phyloP scores from a whole-genome alignment of 2,797 vertebrate genomes.

The Gallirallus australis region DNA sequence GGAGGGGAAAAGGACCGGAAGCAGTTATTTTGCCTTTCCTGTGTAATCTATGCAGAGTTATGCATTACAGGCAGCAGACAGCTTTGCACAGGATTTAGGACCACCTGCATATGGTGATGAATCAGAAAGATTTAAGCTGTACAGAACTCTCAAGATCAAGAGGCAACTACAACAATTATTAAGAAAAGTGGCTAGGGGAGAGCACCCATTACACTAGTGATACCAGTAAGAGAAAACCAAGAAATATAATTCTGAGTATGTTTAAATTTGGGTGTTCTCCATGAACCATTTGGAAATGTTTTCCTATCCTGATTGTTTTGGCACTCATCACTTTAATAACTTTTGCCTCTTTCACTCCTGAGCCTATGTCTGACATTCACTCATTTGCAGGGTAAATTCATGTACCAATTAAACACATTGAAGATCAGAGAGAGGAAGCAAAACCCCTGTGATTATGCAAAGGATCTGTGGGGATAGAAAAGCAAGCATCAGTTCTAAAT shows the following conservation, averaged over 20 bases:
- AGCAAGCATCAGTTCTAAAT: background rate
- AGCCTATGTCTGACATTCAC: too few relatives aligned
- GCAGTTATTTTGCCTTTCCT: background rate
- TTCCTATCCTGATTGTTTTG: too few relatives aligned
- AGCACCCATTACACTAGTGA: background rate
- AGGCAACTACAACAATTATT: background rate
- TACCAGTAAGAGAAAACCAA: background rate
- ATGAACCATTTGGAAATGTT: background rate
- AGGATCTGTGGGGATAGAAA: background rate
- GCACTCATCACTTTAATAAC: too few relatives aligned
- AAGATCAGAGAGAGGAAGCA: background rate
- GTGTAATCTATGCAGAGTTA: background rate
- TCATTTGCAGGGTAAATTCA: too few relatives aligned
- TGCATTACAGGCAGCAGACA: background rate
- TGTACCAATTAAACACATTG: background rate
- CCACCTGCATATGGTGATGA: background rate
- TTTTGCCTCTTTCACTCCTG: too few relatives aligned
- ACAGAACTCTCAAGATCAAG: background rate
- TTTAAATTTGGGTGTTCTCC: background rate
- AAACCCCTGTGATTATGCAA: background rate
- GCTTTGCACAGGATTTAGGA: background rate
- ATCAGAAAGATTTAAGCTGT: background rate
- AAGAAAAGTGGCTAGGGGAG: background rate
- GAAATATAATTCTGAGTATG: background rate
- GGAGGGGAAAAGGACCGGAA: background rate